A percentile compares a stretch with the other conserved stretches of the same genome.
Conservation (phyloP, 2,888 invertebrate genomes). For the Xanthorhoe spadicearia region DNA sequence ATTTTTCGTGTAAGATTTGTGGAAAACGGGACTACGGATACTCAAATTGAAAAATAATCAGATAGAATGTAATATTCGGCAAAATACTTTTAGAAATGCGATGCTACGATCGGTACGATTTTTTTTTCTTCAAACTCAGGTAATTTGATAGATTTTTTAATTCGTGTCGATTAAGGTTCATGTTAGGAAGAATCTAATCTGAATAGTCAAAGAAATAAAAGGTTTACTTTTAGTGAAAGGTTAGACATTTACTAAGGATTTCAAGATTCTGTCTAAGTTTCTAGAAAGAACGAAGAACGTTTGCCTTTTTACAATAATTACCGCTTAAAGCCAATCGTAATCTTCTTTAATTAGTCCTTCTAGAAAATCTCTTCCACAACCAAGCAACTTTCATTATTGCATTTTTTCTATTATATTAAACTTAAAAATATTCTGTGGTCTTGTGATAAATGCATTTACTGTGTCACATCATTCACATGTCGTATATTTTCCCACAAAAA, state of each 20-base stretch:
- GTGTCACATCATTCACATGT: conserved; percentile 60
- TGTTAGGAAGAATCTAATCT: no score
- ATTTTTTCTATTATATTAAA: background rate
- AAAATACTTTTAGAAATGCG: no score
- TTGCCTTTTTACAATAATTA: no score
- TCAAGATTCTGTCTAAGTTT: no score
- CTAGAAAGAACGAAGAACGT: no score
- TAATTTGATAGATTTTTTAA: no score
- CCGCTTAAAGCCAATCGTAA: background rate
- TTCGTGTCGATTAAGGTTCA: no score
- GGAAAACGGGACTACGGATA: conserved; percentile 14
- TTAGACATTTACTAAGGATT: no score
- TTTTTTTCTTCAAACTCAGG: no score
- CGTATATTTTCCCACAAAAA: conserved; percentile 67
- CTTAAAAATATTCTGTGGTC: background rate
- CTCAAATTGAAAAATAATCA: background rate
- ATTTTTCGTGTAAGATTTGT: conserved; percentile 23
- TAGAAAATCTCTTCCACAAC: background rate
- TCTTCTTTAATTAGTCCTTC: background rate
- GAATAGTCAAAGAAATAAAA: no score
- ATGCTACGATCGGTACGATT: no score
- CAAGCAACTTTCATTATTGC: background rate
- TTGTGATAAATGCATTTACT: conserved; percentile 66
- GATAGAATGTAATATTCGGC: background rate
- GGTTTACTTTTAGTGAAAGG: no score